Base-by-base conservation (phyloP, 2,888 invertebrate species). In the Andrena chrysosceles region DNA sequence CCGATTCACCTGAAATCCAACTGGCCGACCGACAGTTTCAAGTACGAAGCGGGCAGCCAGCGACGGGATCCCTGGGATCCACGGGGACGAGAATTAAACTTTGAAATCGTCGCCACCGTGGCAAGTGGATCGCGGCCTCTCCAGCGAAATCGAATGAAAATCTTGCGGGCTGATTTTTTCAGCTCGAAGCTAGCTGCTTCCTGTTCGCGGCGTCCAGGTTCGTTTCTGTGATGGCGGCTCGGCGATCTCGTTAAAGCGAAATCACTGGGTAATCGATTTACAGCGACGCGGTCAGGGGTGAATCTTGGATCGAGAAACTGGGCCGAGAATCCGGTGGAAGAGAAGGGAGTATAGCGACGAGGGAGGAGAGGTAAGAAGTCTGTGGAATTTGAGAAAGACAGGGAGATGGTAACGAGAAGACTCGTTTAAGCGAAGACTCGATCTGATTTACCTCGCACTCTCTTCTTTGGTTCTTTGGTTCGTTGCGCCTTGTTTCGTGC, bases 261-360 rank as follows among this genome's bases (percentile, higher is more conserved):
- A 81, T 87, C 87, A 75, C n/a, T 49, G 72, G 35, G 68, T 81
- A 85, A 87, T 85, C 81, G 71, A 75, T 87, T 85, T 79, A 80
- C 70, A 16, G 54, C 62, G 72, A 76, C 70, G n/a, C 48, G 59
- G 49, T 23, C 68, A 35, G 31, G 31, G 33, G 23, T n/a, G 20
- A 7, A 8, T 29, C 33, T 29, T 54, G 31, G 52, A 54, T 69
- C 35, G 69, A 59, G 67, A 49, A 52, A 71, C 72, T 56, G 56
- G 68, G 69, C 23, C 60, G 60, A 62, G 77, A 69, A 56, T 56
- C 52, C 52, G 68, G 20, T 13, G 42, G 16, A 52, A 16, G 52
- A 2, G 26, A 42, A n/a, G 48, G 23, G 16, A 66, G 16, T 23
- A 42, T 54, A 26, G 29, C 31, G 29, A 31, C 35, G 49, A 54